phyloP scores from a whole-genome alignment of 2,797 vertebrate species.

The Dipus sagitta region DNA sequence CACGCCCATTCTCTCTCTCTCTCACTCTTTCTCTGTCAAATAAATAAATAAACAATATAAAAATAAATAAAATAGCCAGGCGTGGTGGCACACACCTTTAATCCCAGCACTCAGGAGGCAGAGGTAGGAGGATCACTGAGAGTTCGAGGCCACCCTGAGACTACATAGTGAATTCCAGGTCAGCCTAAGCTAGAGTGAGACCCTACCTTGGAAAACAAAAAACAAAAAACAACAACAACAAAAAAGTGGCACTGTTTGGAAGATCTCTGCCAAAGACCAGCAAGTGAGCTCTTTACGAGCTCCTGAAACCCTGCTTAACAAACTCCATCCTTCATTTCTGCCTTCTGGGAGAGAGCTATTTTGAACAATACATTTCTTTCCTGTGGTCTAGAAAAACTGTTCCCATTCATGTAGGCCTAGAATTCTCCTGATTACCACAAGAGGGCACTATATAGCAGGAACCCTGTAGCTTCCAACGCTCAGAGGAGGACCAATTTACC shows the following conservation, averaged over 20 bases:
- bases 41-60: no score
- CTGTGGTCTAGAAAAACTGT: background rate
- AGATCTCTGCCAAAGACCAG: background rate
- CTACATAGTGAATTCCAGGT: no score
- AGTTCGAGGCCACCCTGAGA: no score
- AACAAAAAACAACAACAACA: no score
- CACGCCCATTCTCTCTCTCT: no score
- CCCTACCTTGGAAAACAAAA: no score
- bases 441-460: slow-evolving; percentile 76
- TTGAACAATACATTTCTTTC: background rate
- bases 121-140: no score
- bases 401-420: fast-evolving
- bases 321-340: background rate
- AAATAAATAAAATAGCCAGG: no score
- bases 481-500: background rate
- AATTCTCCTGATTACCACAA: slow-evolving; percentile 69
- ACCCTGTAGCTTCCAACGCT: background rate
- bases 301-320: slow-evolving; percentile 9
- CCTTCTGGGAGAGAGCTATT: background rate
- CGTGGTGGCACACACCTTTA: no score
- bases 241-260: background rate
- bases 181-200: no score
- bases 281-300: background rate
- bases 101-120: no score
- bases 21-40: no score